A percentile compares a stretch with the other conserved stretches of the same genome.
Evolutionary conservation across 2,888 invertebrate genomes (phyloP).

Genomic region (Polymixis lichenea): DNA sequence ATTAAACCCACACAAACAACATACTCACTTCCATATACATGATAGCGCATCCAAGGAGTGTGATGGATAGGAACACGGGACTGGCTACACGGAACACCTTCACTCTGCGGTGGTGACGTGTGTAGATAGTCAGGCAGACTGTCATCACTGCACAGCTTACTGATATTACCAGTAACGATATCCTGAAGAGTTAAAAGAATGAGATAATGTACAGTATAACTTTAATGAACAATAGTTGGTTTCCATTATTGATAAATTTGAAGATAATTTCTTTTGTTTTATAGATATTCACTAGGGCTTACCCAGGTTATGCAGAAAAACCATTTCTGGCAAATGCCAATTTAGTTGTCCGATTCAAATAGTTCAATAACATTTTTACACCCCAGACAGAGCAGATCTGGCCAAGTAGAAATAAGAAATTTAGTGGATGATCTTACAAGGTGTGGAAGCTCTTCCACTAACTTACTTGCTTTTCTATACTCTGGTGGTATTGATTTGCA

Average conservation of each 20-base stretch:
- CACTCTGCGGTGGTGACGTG: slow-evolving; percentile 95
- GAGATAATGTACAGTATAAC: no score
- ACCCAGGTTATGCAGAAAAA: neutral
- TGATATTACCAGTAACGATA: slow-evolving; percentile 94
- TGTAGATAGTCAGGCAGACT: slow-evolving; percentile 94
- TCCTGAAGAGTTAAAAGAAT: slow-evolving; percentile 88
- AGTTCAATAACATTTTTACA: neutral
- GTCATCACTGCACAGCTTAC: slow-evolving; percentile 95
- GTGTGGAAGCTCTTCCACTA: neutral
- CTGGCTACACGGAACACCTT: slow-evolving; percentile 98
- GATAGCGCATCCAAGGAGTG: slow-evolving; percentile 96
- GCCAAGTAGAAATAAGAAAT: neutral
- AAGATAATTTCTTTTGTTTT: no score
- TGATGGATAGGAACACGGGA: slow-evolving; percentile 97
- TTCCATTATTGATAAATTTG: neutral
- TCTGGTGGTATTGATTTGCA: no score
- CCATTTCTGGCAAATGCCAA: neutral
- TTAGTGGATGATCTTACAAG: no score
- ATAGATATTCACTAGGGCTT: neutral
- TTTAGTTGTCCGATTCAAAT: neutral
- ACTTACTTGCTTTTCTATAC: neutral
- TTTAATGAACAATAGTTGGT: neutral
- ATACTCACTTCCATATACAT: slow-evolving; percentile 97
- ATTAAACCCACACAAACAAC: neutral
- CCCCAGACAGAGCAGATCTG: neutral